A percentile compares a stretch with the other conserved stretches of the same genome.
Evolutionary conservation across 2,113 vertebrate genomes (phyloP).

Genomic region (Nanger granti): DNA sequence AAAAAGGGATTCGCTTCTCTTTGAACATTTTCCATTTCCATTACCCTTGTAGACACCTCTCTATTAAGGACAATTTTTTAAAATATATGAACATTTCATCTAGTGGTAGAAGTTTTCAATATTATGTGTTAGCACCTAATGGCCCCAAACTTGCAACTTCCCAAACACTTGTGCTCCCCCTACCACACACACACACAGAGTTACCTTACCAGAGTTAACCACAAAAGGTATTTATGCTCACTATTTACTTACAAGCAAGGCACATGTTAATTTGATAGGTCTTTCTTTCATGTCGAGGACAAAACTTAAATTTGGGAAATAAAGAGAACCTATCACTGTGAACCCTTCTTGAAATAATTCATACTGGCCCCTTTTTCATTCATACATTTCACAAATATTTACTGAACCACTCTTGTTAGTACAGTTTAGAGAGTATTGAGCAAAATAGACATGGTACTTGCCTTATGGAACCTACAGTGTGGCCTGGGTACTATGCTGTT

Average conservation of each 20-base stretch:
- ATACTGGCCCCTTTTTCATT: background rate
- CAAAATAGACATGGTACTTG: too few relatives aligned
- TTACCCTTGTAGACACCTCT: background rate
- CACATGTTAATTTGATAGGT: background rate
- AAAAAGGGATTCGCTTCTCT: background rate
- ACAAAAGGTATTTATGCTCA: background rate
- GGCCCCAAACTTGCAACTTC: background rate
- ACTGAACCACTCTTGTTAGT: background rate
- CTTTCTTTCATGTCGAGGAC: background rate
- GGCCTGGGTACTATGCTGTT: fast-evolving
- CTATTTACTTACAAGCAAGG: background rate
- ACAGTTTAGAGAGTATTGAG: background rate
- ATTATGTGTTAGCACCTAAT: background rate
- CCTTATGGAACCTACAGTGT: fast-evolving
- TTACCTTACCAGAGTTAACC: background rate
- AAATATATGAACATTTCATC: background rate
- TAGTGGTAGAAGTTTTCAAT: background rate
- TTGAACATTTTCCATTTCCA: background rate
- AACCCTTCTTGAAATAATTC: background rate
- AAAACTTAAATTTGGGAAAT: background rate
- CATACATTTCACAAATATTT: background rate
- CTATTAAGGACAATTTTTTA: background rate
- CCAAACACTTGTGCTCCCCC: background rate
- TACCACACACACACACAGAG: background rate
- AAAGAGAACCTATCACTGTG: background rate